Base-by-base conservation (phyloP, 2,113 vertebrate genomes). In the Nothoprocta pentlandii region DNA sequence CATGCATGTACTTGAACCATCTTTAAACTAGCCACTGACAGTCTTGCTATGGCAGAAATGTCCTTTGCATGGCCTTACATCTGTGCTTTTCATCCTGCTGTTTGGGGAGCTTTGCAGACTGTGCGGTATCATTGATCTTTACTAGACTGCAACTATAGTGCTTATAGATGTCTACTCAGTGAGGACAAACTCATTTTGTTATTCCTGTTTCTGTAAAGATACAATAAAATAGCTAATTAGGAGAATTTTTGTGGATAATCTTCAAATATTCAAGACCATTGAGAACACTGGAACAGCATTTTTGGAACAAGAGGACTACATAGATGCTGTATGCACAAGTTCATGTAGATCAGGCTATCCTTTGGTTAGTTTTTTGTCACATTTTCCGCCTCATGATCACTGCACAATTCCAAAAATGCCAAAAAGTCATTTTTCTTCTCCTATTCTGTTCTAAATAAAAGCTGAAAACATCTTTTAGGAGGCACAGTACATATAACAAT, bases 291-390 rank as follows among this genome's bases (percentile, higher is more conserved):
- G 30, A 46, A 26, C 86, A 70, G 1, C 41, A 6, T 58, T 79
- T 77, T 90, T 44, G 14, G 30, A 76, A 66, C 7, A 62, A 87
- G 6, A 9, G 53, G 56, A 62, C 36, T 32, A 25, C 14, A 17
- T 3, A 41, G 17, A 44, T 81, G 44, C 39, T 0, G 0, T 17
- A 49, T 0, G 1, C 3, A 25, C 36, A 70, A 80, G 70, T 74
- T 80, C 61, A 75, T 32, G 54, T 12, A 32, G 51, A 73, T 14
- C 6, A 61, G 16, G 28, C 63, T 28, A 21, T 41, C 6, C 32
- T 28, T 4, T 54, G 9, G 34, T 71, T 66, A 41, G 11, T 41
- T 17, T 56, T 32, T 0, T 0, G 1, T 32, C 1, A 2, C 36
- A 63, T 32, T 32, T 16, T 58, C 54, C 32, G 16, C 32, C 54